Conservation (phyloP, 2,113 vertebrate genomes). For the Seriola rivoliana region DNA sequence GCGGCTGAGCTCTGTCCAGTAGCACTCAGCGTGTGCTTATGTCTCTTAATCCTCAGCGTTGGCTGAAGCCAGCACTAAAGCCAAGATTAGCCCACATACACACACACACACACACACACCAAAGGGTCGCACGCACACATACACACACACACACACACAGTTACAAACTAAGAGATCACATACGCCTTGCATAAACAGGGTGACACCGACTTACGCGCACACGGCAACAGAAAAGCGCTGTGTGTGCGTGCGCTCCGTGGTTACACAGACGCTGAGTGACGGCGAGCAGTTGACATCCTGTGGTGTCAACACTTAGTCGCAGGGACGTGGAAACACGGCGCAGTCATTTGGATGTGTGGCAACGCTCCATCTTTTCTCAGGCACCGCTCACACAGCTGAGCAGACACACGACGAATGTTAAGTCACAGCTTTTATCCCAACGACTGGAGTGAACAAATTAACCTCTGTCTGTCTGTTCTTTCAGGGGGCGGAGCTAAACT, state of each 20-base stretch:
- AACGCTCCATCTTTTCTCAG: no score
- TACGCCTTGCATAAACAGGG: constrained; percentile 42
- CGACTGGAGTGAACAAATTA: no score
- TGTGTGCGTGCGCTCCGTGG: not conserved
- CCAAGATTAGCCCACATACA: constrained; percentile 83
- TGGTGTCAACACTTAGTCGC: not conserved
- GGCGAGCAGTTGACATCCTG: not conserved
- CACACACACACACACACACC: constrained; percentile 48
- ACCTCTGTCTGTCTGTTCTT: no score
- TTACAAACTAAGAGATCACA: constrained; percentile 47
- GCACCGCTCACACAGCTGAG: no score
- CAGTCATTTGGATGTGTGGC: no score
- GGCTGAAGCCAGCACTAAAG: constrained; percentile 69
- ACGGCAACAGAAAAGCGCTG: constrained; percentile 4
- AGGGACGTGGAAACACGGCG: not conserved
- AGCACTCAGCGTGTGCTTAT: constrained; percentile 62
- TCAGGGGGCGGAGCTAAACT: no score
- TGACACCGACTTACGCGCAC: constrained; percentile 32
- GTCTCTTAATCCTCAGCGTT: constrained; percentile 74
- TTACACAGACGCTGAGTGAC: not conserved
- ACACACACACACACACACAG: not conserved
- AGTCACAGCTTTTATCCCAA: no score
- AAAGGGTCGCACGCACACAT: not conserved
- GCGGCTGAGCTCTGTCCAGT: constrained; percentile 35
- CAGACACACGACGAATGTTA: no score